Evolutionary conservation across 2,113 vertebrate genomes (phyloP), one percentile per base, ranked within the genome.

Genomic region (Cavia aperea): DNA sequence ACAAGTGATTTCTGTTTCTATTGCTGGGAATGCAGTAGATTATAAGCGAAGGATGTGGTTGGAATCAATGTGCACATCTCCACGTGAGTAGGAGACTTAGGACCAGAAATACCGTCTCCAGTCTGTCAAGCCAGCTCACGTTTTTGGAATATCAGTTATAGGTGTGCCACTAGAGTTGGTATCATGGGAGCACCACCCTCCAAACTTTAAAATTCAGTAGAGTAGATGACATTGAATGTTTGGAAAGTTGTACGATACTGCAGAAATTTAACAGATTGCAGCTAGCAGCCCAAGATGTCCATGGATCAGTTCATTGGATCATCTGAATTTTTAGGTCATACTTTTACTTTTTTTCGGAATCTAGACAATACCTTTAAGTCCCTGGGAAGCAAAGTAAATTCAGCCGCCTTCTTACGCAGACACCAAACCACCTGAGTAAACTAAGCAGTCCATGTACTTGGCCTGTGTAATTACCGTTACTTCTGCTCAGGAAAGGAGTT

Each of bases 311-410:
- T 39, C 13, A 33, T 1, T 46, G 73, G 54, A 46, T 7, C 39
- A 72, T 36, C 39, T 86, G 92, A 91, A 88, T 84, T 78, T 94
- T 88, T 86, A 66, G 79, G 60, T 88, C 24, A 65, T 8, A 39
- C 9, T 65, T 85, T 54, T 14, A 63, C 4, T 43, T 70, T 39
- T 62, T 90, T 23, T 43, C 43, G 43, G 31, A 3, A 7, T 16
- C 51, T 86, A 81, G 19, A 81, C 10, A 90, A 9, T 68, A 43
- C 3, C 36, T 93, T 18, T 92, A 70, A 70, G 56, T 88, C 85
- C 18, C 62, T 43, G 36, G 31, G 8, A 90, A 91, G 62, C 87
- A 86, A 39, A 88, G 16, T 46, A 81, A 43, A 86, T 72, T 36
- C 77, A 70, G 33, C 6, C 43, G 60, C 19, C 58, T 66, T 82